Conservation (phyloP, 2,113 vertebrate species). For the Neotoma lepida region DNA sequence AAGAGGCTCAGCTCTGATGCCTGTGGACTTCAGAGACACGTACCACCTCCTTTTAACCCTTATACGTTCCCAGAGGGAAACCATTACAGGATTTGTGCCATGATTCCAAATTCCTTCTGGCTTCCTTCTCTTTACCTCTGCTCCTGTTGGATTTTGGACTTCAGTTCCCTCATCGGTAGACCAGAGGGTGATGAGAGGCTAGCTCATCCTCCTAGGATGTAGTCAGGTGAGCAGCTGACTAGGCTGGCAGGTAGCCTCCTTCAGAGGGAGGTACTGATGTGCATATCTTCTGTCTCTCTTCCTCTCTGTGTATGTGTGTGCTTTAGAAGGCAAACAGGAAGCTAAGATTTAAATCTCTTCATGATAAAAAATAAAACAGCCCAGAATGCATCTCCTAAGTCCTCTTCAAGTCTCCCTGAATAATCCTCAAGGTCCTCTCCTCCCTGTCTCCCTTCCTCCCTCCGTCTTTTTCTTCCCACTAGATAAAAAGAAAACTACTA, state of each 20-base stretch:
- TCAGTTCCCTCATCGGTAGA: background rate
- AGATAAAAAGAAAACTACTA: background rate
- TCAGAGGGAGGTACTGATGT: background rate
- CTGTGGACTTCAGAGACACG: background rate
- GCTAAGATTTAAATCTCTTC: background rate
- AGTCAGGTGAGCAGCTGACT: background rate
- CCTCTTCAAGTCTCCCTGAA: background rate
- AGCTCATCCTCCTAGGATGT: background rate
- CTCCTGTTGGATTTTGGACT: background rate
- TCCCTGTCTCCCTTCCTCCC: background rate
- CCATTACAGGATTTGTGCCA: rapidly evolving
- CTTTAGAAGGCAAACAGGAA: slow-evolving; percentile 53
- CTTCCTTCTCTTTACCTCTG: too few relatives aligned
- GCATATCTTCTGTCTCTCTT: background rate
- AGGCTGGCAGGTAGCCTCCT: background rate
- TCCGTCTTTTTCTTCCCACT: background rate
- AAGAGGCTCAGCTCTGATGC: background rate
- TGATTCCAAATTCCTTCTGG: background rate
- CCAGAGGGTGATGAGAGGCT: background rate
- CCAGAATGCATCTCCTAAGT: background rate
- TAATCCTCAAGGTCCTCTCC: background rate
- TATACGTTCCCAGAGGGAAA: background rate
- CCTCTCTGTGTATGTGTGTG: background rate
- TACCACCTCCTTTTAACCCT: background rate
- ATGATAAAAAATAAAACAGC: background rate